A percentile compares a stretch with the other conserved stretches of the same genome.
phyloP scores from a whole-genome alignment of 1,140 invertebrate species.

The Pogonognathellus flavescens region DNA sequence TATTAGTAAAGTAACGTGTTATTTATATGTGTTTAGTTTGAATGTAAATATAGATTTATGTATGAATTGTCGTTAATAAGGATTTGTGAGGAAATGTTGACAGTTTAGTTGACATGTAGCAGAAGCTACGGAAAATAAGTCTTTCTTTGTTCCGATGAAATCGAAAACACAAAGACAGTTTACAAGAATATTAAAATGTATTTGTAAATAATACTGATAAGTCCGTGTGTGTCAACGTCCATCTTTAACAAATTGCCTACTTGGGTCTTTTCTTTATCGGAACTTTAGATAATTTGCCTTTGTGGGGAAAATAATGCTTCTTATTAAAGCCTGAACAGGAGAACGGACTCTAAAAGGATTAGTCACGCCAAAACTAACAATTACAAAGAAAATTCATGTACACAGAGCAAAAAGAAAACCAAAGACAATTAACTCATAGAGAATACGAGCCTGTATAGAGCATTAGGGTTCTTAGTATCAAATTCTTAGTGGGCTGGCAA shows the following conservation, averaged over 20 bases:
- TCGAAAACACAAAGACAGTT: background rate
- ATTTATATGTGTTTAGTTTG: background rate
- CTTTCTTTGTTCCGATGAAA: background rate
- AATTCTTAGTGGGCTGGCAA: too few relatives aligned
- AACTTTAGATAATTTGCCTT: constrained; percentile 18
- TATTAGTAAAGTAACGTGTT: too few relatives aligned
- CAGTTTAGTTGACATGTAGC: constrained; percentile 37
- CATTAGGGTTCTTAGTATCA: too few relatives aligned
- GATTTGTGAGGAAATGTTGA: background rate
- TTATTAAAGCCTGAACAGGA: too few relatives aligned
- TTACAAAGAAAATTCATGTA: too few relatives aligned
- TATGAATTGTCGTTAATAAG: background rate
- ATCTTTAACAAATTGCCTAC: background rate
- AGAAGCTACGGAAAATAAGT: constrained; percentile 3
- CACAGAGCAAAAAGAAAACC: background rate
- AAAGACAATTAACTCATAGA: background rate
- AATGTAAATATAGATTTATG: background rate
- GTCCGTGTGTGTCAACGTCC: background rate
- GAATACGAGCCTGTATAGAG: too few relatives aligned
- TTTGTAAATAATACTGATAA: background rate
- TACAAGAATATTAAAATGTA: background rate
- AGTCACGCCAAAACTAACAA: background rate
- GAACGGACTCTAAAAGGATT: too few relatives aligned
- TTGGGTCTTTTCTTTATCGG: background rate
- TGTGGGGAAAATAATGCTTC: constrained; percentile 4